Evolutionary conservation across 1,140 invertebrate genomes (phyloP).

Genomic region (Neodiprion virginianus): DNA sequence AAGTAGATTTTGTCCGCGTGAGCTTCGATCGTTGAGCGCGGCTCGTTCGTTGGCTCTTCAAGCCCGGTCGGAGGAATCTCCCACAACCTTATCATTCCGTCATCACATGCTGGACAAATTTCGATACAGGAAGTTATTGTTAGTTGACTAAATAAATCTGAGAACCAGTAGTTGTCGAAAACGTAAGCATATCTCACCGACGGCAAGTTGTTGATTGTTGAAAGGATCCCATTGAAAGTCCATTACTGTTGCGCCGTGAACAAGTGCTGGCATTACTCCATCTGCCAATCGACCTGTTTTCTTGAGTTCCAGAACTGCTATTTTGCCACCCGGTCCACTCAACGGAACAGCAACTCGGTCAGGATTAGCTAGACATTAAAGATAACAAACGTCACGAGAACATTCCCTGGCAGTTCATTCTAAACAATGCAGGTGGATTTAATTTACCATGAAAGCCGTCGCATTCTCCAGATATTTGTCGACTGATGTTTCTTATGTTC

Average conservation of each 20-base stretch:
- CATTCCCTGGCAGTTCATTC: conserved; percentile 16
- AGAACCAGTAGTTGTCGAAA: no score
- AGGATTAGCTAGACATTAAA: conserved; percentile 72
- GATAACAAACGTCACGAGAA: conserved; percentile 22
- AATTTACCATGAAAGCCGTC: conserved; percentile 86
- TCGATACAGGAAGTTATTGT: conserved; percentile 8
- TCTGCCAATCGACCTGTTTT: conserved; percentile 81
- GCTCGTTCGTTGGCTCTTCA: conserved; percentile 73
- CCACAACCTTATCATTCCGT: conserved; percentile 90
- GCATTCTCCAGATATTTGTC: conserved; percentile 91
- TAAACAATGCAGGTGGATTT: conserved; percentile 11
- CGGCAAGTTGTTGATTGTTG: conserved; percentile 77
- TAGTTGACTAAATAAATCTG: conserved; percentile 14
- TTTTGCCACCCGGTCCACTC: conserved; percentile 86
- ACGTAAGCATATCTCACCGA: conserved; percentile 63
- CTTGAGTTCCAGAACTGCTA: conserved; percentile 85
- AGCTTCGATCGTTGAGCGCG: conserved; percentile 67
- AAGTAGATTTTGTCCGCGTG: conserved; percentile 92
- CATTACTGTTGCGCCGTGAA: conserved; percentile 87
- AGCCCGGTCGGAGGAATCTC: conserved; percentile 76
- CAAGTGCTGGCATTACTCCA: conserved; percentile 82
- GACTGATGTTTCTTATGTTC: conserved; percentile 88
- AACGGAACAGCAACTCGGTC: conserved; percentile 86
- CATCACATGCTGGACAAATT: conserved; percentile 76
- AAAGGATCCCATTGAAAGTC: conserved; percentile 96